phyloP scores from a whole-genome alignment of 2,888 invertebrate genomes.

The Agrenia bidenticulata region DNA sequence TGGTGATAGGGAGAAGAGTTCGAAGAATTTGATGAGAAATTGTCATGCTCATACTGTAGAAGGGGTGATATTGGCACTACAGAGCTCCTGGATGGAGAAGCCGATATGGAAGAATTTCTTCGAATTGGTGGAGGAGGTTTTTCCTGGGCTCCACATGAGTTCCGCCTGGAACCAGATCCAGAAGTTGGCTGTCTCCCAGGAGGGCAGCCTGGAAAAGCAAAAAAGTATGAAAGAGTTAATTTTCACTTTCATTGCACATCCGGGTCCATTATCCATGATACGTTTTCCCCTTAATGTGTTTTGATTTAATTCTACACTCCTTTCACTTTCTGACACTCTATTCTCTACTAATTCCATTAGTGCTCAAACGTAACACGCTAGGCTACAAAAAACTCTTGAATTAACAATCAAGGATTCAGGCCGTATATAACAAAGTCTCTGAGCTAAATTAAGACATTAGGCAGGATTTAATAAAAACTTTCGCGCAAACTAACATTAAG shows the following conservation, averaged over 20 bases:
- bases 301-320: constrained; percentile 15
- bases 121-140: constrained; percentile 83
- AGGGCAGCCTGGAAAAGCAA: constrained; percentile 20
- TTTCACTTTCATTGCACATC: constrained; percentile 35
- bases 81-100: constrained; percentile 30
- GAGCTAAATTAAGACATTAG: too few species aligned
- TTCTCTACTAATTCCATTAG: not conserved
- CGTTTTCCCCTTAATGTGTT: constrained; percentile 3
- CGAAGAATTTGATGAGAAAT: not conserved
- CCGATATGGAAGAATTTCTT: constrained; percentile 66
- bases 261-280: constrained; percentile 13
- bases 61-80: constrained; percentile 27
- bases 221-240: constrained; percentile 15
- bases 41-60: not conserved
- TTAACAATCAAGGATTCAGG: too few species aligned
- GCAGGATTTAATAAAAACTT: too few species aligned
- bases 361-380: too few species aligned
- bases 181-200: constrained; percentile 29
- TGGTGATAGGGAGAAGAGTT: not conserved
- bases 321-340: not conserved
- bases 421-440: too few species aligned
- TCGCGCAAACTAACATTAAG: too few species aligned
- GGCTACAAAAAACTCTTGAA: too few species aligned
- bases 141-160: constrained; percentile 58
- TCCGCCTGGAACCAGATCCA: constrained; percentile 61